Conservation (phyloP, 2,797 vertebrate species). For the Darevskia mixta region DNA sequence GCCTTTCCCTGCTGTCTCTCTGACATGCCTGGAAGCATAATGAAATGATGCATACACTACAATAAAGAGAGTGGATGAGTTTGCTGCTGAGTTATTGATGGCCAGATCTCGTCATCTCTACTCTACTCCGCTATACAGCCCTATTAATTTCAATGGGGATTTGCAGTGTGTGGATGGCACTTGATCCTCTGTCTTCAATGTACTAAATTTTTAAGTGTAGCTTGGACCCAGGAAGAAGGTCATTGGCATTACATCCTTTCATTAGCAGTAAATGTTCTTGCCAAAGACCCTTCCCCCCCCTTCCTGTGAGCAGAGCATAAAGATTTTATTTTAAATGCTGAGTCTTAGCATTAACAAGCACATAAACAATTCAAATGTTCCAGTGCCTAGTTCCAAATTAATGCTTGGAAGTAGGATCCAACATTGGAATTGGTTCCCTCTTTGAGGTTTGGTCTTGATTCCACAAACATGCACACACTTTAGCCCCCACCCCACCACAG, state of each 20-base stretch:
- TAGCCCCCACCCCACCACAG: background rate
- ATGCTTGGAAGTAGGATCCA: slow-evolving; percentile 33
- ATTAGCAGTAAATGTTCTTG: slow-evolving; percentile 45
- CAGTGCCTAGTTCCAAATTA: slow-evolving; percentile 28
- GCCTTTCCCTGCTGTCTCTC: slow-evolving; percentile 27
- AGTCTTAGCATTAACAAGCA: slow-evolving; percentile 24
- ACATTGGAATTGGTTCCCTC: background rate
- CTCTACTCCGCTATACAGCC: slow-evolving; percentile 1
- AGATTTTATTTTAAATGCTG: slow-evolving; percentile 49
- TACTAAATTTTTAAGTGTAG: slow-evolving; percentile 21
- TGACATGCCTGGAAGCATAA: slow-evolving; percentile 40
- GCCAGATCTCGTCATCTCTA: slow-evolving; percentile 32
- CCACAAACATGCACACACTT: background rate
- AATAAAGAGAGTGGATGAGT: slow-evolving; percentile 25
- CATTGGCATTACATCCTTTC: slow-evolving; percentile 27
- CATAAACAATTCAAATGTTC: slow-evolving; percentile 64
- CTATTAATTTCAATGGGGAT: slow-evolving; percentile 41
- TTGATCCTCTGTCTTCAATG: background rate
- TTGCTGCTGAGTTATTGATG: slow-evolving; percentile 32
- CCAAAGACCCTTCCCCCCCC: slow-evolving; percentile 34
- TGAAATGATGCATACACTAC: slow-evolving; percentile 45
- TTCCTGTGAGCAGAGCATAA: slow-evolving; percentile 21
- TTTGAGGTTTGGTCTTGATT: background rate
- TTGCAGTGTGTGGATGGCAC: slow-evolving; percentile 17
- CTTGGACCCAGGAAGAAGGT: slow-evolving; percentile 20